phyloP scores from a whole-genome alignment of 2,888 invertebrate species.

The Cephus pygmeus region DNA sequence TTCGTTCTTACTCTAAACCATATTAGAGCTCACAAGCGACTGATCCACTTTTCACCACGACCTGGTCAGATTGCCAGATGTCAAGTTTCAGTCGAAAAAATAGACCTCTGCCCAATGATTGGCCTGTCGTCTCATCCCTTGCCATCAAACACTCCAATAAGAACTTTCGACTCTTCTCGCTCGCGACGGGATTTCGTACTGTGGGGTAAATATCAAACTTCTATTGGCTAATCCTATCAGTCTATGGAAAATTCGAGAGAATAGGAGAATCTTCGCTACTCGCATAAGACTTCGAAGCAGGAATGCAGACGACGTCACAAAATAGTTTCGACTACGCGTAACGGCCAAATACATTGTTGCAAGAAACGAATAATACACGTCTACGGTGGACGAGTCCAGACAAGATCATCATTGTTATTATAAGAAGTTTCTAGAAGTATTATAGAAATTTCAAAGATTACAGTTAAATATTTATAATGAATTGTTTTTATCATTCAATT shows the following conservation, averaged over 20 bases:
- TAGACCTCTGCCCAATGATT: not conserved
- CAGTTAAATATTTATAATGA: not conserved
- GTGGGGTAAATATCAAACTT: not conserved
- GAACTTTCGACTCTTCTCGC: not conserved
- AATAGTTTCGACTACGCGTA: not conserved
- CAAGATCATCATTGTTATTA: not conserved
- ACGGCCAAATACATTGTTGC: constrained; percentile 19
- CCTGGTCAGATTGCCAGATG: not conserved
- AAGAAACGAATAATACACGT: not conserved
- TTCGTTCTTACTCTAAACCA: not conserved
- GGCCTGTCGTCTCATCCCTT: not conserved
- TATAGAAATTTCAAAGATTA: not conserved
- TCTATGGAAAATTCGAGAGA: not conserved
- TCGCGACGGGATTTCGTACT: not conserved
- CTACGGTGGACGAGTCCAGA: not conserved
- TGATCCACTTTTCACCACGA: not conserved
- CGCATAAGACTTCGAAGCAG: not conserved
- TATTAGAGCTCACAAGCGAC: not conserved
- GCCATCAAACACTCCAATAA: not conserved
- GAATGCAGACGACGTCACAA: not conserved
- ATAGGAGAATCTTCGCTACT: not conserved
- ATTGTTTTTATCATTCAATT: no score
- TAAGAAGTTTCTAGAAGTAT: not conserved
- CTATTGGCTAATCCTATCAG: not conserved
- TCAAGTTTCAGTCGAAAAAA: not conserved